A percentile compares a stretch with the other conserved stretches of the same genome.
Conservation (phyloP, 2,113 vertebrate species). For the Myiopsitta monachus region DNA sequence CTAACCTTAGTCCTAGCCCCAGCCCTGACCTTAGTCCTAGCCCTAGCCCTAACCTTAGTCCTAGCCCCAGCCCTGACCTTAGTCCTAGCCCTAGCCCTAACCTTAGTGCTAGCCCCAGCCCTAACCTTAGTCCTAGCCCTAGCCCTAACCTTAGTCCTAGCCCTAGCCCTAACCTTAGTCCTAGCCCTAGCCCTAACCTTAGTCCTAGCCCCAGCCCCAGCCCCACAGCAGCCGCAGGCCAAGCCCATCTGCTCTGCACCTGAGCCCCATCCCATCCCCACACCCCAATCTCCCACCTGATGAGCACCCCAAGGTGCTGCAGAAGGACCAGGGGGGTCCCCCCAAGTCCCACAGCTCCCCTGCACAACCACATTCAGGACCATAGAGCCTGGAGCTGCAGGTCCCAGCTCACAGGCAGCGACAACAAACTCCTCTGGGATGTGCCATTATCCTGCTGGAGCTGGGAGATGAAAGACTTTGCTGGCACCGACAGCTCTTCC, state of each 20-base stretch:
- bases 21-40: too few relatives aligned
- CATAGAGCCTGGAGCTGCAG: not conserved
- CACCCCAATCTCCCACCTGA: not conserved
- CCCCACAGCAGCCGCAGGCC: not conserved
- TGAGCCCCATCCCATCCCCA: not conserved
- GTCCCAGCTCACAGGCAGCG: not conserved
- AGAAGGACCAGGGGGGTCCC: not conserved
- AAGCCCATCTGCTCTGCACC: not conserved
- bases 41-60: too few relatives aligned
- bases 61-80: too few relatives aligned
- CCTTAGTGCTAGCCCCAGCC: too few relatives aligned
- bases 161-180: too few relatives aligned
- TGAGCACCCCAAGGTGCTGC: not conserved
- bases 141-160: rapidly evolving
- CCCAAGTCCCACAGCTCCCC: not conserved
- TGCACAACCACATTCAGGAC: not conserved
- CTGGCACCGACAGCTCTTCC: not conserved
- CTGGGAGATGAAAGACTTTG: not conserved
- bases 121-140: rapidly evolving
- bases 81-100: too few relatives aligned
- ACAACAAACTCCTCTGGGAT: not conserved
- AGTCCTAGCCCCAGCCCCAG: not conserved
- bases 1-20: too few relatives aligned
- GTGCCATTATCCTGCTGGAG: not conserved
- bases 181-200: too few relatives aligned